These are phyloP conservation scores for Panthera leo DNA, from an alignment of 2,113 vertebrate species.

Conservation along the genomic window DNA sequence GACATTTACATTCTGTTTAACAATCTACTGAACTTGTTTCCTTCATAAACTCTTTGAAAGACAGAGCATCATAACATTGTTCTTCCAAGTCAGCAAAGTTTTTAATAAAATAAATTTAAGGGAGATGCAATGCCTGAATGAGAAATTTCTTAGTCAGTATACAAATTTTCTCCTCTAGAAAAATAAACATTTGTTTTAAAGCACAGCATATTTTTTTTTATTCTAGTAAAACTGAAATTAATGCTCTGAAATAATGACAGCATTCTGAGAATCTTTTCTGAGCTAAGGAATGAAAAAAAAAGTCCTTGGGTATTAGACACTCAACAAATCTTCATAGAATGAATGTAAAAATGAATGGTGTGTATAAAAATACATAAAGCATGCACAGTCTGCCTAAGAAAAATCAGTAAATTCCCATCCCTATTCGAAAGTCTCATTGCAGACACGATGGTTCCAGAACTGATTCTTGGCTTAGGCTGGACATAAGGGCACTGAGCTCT, in stretches of 20 bases:
- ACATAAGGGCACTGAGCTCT: neutral
- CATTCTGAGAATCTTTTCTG: neutral
- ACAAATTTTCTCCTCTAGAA: neutral
- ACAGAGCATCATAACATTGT: neutral
- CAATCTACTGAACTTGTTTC: neutral
- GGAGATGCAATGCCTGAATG: neutral
- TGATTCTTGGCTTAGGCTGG: neutral
- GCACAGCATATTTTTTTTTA: neutral
- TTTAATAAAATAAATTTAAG: constrained; percentile 40
- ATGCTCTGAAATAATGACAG: constrained; percentile 16
- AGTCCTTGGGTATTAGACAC: neutral
- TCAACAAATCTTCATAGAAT: constrained; percentile 22
- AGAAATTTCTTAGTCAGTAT: neutral
- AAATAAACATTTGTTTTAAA: constrained; percentile 39
- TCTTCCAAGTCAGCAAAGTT: neutral
- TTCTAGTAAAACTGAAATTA: constrained; percentile 19
- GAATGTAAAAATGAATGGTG: constrained; percentile 23
- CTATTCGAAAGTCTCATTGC: neutral
- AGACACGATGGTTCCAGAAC: neutral
- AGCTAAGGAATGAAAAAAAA: neutral
- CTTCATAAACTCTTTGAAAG: neutral
- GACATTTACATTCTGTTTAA: neutral
- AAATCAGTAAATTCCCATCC: neutral
- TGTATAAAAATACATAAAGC: neutral
- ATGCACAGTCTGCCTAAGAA: neutral